Evolutionary conservation across 2,888 invertebrate species (phyloP).

Genomic region (Poecilobothrus nobilitatus): DNA sequence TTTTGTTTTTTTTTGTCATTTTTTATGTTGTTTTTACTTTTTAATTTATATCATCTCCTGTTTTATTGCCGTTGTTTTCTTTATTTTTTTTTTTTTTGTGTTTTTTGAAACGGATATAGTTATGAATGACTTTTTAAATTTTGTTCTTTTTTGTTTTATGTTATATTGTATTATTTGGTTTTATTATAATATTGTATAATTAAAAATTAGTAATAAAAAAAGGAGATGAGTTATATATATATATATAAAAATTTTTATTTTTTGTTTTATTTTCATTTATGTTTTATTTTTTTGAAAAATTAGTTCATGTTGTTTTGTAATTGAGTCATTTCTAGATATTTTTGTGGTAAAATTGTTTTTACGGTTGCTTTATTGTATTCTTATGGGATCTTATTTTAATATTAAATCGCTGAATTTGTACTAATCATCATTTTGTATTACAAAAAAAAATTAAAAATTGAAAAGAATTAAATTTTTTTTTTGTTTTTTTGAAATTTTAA

Average conservation of each 20-base stretch:
- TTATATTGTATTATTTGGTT: neutral
- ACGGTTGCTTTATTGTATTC: neutral
- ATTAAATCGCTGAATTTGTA: neutral
- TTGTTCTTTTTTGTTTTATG: neutral
- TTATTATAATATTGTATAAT: constrained; percentile 6
- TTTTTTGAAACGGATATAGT: neutral
- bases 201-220: neutral
- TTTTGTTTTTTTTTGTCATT: neutral
- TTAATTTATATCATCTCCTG: neutral
- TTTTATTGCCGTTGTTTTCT: neutral
- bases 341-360: neutral
- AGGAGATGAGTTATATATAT: no score
- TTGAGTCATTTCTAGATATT: neutral
- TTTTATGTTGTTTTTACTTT: neutral
- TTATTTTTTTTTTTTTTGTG: neutral
- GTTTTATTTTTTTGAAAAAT: neutral
- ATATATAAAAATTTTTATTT: no score
- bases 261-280: no score
- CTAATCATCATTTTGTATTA: neutral
- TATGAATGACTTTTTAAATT: neutral
- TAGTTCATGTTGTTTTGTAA: constrained; percentile 3
- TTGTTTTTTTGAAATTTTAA: no score
- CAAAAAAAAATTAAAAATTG: no score
- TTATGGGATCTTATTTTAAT: neutral
- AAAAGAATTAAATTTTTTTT: no score